These are phyloP conservation scores for Limenitis camilla DNA, from an alignment of 2,888 invertebrate genomes.

Conservation along the genomic window DNA sequence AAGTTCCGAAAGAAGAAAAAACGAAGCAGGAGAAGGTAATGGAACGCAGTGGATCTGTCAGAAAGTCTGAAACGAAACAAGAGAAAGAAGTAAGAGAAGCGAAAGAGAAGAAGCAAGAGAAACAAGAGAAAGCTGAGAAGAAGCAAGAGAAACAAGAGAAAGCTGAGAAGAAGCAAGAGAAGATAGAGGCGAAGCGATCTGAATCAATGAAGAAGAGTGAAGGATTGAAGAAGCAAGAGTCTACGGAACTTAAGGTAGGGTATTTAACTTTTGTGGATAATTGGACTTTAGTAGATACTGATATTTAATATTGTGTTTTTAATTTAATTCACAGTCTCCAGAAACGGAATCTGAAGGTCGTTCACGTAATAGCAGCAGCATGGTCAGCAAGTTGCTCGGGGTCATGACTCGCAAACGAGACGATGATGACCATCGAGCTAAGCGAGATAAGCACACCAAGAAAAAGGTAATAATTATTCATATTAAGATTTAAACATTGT, in stretches of 20 bases:
- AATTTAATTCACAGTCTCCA: conserved; percentile 37
- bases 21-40: conserved; percentile 34
- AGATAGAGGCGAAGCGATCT: conserved; percentile 47
- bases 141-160: conserved; percentile 50
- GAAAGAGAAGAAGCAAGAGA: conserved; percentile 47
- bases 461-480: conserved; percentile 44
- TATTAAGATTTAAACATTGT: not conserved
- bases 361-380: conserved; percentile 43
- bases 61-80: conserved; percentile 34
- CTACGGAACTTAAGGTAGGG: conserved; percentile 56
- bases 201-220: conserved; percentile 55
- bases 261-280: not conserved
- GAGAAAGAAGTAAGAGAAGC: conserved; percentile 29
- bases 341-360: conserved; percentile 41
- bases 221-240: conserved; percentile 55
- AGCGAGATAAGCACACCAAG: conserved; percentile 50
- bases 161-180: conserved; percentile 37
- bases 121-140: conserved; percentile 48
- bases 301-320: no score
- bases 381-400: conserved; percentile 67
- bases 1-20: conserved; percentile 30
- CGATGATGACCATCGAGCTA: conserved; percentile 46
- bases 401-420: conserved; percentile 63
- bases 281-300: not conserved
- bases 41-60: conserved; percentile 51